Percentiles rank a stretch among this genome's conserved stretches.
phyloP scores from a whole-genome alignment of 2,113 vertebrate genomes.

The Protobothrops mucrosquamatus region DNA sequence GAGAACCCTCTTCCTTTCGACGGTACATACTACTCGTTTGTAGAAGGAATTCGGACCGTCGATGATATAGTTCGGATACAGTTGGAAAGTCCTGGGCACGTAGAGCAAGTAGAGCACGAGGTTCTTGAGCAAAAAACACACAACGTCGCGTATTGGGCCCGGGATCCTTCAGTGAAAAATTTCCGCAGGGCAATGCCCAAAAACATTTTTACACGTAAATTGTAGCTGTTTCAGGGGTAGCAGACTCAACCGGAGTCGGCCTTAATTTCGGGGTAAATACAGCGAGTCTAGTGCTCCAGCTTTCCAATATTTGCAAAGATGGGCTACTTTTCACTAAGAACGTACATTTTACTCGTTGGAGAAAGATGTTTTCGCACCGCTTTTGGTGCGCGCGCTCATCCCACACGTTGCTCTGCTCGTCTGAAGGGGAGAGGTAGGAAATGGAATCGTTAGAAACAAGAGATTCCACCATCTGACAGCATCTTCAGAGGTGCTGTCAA shows the following conservation, averaged over 20 bases:
- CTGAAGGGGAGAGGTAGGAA: neutral
- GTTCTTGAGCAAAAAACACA: neutral
- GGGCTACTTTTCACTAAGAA: neutral
- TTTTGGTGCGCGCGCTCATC: neutral
- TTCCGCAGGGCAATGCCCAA: neutral
- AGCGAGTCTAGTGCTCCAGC: neutral
- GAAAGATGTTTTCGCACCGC: neutral
- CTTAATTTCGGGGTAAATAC: neutral
- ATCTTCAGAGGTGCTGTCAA: neutral
- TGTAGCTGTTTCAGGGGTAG: neutral
- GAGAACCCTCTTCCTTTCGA: neutral
- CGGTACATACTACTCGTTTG: neutral
- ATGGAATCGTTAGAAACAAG: neutral
- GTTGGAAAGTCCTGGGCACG: neutral
- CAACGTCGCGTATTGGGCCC: neutral
- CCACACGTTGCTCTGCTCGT: neutral
- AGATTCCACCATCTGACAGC: neutral
- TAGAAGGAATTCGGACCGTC: neutral
- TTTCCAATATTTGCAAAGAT: neutral
- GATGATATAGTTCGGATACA: neutral
- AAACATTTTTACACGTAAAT: neutral
- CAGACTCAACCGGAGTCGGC: neutral
- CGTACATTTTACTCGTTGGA: neutral
- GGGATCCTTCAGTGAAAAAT: neutral
- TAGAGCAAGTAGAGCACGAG: neutral